A percentile compares a stretch with the other conserved stretches of the same genome.
Conservation (phyloP, 64 coral and sea anemone species). For the Montipora sp. region DNA sequence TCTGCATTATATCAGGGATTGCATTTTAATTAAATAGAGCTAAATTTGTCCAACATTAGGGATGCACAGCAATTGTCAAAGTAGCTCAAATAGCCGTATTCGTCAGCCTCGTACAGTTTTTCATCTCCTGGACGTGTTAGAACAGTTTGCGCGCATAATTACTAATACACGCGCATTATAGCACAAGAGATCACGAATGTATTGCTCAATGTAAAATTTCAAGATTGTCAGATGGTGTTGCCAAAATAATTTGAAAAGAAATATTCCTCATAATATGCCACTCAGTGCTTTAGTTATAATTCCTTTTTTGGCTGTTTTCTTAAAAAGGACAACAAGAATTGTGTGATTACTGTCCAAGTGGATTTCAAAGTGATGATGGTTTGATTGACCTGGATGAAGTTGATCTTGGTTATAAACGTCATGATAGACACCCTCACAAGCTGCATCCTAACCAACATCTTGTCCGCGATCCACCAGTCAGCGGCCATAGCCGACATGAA, state of each 20-base stretch:
- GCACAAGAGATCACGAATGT: no score
- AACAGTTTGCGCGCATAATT: no score
- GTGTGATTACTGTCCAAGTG: conserved; percentile 67
- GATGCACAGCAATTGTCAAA: no score
- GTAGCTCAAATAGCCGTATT: no score
- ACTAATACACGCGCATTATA: no score
- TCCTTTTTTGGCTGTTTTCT: not conserved
- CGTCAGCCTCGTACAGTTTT: no score
- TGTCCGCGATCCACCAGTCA: not conserved
- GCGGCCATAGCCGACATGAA: conserved; percentile 39
- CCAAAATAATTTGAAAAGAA: not conserved
- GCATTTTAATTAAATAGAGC: no score
- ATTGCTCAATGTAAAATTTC: no score
- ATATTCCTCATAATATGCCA: no score
- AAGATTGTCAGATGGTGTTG: not conserved
- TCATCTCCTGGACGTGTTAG: no score
- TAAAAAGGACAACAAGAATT: conserved; percentile 39
- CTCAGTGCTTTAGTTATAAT: not conserved
- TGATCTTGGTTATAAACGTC: conserved; percentile 41
- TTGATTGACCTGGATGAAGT: conserved; percentile 14
- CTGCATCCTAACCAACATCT: not conserved
- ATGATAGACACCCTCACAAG: conserved; percentile 33
- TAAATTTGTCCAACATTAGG: no score
- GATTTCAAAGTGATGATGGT: conserved; percentile 43
- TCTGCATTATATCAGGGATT: no score